Evolutionary conservation across 2,113 vertebrate species (phyloP).

Genomic region (Spermophilus dauricus): DNA sequence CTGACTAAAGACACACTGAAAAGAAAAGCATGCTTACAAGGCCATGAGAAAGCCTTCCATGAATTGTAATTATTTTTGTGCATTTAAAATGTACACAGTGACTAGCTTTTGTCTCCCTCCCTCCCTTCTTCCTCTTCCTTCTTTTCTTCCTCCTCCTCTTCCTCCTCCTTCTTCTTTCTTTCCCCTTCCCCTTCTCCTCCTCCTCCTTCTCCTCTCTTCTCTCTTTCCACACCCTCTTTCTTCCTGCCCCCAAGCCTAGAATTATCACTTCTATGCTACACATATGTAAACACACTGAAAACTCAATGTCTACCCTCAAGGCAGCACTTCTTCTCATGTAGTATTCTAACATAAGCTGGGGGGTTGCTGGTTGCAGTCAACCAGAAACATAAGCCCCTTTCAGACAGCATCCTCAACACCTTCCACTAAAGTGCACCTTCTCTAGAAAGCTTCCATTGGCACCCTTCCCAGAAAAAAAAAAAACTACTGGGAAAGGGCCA

Average conservation of each 20-base stretch:
- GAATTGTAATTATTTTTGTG: not conserved
- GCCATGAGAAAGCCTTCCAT: not conserved
- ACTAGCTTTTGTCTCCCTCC: not conserved
- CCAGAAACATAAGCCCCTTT: not conserved
- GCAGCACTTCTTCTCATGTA: not conserved
- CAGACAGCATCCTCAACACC: not conserved
- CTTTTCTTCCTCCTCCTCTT: not conserved
- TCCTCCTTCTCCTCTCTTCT: not conserved
- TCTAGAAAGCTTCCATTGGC: not conserved
- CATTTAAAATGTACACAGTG: not conserved
- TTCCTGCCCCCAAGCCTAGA: not conserved
- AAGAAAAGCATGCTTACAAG: not conserved
- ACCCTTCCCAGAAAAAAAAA: not conserved
- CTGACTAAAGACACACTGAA: constrained; percentile 2
- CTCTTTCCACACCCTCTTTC: not conserved
- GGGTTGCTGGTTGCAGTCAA: not conserved
- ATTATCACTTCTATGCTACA: not conserved
- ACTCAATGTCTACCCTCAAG: not conserved
- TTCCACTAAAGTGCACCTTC: not conserved
- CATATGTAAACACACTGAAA: not conserved
- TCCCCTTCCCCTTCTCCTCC: not conserved
- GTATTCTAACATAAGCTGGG: not conserved
- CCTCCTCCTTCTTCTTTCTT: no score
- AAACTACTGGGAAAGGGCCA: not conserved
- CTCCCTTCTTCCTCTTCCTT: not conserved